These are phyloP conservation scores for Poecilia wingei DNA, from an alignment of 2,797 vertebrate genomes.

Conservation along the genomic window DNA sequence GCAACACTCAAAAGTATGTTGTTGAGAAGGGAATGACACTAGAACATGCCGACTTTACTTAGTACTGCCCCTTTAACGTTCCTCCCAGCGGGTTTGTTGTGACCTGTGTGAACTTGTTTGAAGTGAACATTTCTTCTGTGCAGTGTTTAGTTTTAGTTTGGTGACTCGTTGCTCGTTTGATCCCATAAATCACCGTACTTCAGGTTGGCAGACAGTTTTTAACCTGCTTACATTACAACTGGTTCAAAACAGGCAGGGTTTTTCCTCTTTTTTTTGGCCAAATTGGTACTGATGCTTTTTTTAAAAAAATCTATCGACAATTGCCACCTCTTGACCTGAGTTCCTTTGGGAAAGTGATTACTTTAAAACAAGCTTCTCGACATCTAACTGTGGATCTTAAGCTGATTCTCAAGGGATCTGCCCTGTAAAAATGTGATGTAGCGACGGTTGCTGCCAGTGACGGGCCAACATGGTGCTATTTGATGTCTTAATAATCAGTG, in stretches of 20 bases:
- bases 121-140: conserved; percentile 41
- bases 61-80: conserved; percentile 18
- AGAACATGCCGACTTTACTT: no score
- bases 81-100: conserved; percentile 32
- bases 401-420: conserved; percentile 52
- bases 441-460: conserved; percentile 32
- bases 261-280: conserved; percentile 52
- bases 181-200: conserved; percentile 44
- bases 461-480: conserved; percentile 72
- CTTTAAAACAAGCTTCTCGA: conserved; percentile 26
- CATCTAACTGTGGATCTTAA: conserved; percentile 38
- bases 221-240: conserved; percentile 25
- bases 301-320: conserved; percentile 12
- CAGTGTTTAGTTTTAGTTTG: conserved; percentile 38
- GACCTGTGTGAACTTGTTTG: conserved; percentile 40
- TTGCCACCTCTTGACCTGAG: conserved; percentile 20
- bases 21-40: no score
- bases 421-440: conserved; percentile 53
- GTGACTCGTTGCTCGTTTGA: conserved; percentile 42
- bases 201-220: conserved; percentile 21
- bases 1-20: no score
- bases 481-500: conserved; percentile 61
- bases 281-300: conserved; percentile 49
- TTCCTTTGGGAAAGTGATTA: conserved; percentile 52
- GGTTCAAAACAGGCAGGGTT: conserved; percentile 29